Conservation (phyloP, 2,113 vertebrate genomes). For the Ploceus nigricollis region DNA sequence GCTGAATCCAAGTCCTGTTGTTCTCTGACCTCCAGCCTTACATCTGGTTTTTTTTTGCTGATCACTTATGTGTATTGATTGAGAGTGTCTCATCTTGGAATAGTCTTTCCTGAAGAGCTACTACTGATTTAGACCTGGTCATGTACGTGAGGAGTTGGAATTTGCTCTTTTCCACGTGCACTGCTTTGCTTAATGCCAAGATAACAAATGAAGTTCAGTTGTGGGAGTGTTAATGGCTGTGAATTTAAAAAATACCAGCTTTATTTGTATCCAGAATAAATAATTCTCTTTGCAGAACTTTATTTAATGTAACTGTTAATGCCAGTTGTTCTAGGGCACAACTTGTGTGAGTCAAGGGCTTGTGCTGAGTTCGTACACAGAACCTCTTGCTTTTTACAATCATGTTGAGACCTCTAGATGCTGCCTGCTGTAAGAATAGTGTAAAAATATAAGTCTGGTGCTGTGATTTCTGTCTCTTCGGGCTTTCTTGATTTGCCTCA, state of each 20-base stretch:
- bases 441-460: not conserved
- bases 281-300: not conserved
- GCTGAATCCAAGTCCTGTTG: not conserved
- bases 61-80: not conserved
- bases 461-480: not conserved
- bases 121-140: not conserved
- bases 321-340: not conserved
- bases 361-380: not conserved
- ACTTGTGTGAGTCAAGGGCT: not conserved
- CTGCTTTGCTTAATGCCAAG: not conserved
- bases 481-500: not conserved
- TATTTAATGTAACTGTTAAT: not conserved
- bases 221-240: not conserved
- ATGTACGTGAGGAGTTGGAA: not conserved
- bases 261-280: not conserved
- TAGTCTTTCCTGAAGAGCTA: not conserved
- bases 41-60: not conserved
- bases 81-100: not conserved
- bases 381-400: not conserved
- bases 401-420: not conserved
- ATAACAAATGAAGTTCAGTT: not conserved
- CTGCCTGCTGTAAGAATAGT: not conserved
- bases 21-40: not conserved
- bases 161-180: not conserved
- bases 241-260: not conserved